Conservation (phyloP, 2,888 invertebrate species). For the Phyllotreta striolata region DNA sequence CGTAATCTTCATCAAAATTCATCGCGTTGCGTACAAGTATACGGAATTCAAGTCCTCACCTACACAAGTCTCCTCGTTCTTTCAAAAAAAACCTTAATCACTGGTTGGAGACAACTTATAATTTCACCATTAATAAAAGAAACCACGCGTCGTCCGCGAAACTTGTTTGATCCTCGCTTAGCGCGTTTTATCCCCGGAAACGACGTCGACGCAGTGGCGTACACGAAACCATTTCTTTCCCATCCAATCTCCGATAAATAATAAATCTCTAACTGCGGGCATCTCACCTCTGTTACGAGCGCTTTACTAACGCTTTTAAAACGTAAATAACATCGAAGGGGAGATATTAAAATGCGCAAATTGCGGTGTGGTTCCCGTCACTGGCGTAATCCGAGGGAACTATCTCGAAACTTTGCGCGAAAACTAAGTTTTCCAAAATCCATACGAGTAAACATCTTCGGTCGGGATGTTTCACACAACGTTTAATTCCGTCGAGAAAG, state of each 20-base stretch:
- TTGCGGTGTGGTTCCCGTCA: not conserved
- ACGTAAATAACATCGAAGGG: too few species aligned
- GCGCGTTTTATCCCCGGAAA: slow-evolving; percentile 29
- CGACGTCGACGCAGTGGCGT: not conserved
- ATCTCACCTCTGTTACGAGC: too few species aligned
- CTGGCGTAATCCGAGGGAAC: slow-evolving; percentile 42
- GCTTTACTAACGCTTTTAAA: too few species aligned
- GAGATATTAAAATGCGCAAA: too few species aligned
- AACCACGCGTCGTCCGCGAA: slow-evolving; percentile 41
- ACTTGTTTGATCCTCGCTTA: slow-evolving; percentile 45
- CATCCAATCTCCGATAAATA: too few species aligned
- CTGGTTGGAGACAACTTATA: slow-evolving; percentile 39
- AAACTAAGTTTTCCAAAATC: slow-evolving; percentile 58
- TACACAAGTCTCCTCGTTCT: not conserved
- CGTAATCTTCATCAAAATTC: slow-evolving; percentile 3
- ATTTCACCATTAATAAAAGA: slow-evolving; percentile 50
- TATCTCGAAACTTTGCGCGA: slow-evolving; percentile 50
- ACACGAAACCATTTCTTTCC: not conserved
- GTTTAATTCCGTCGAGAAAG: slow-evolving; percentile 55
- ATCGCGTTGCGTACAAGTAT: not conserved
- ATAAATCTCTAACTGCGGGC: too few species aligned
- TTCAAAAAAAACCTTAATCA: slow-evolving; percentile 10
- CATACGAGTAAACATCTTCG: slow-evolving; percentile 59
- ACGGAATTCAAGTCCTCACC: not conserved
- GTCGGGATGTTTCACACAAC: slow-evolving; percentile 60